Percentiles rank a stretch among this genome's conserved stretches.
phyloP scores from a whole-genome alignment of 2,888 invertebrate genomes.

The Ophion slaviceki region DNA sequence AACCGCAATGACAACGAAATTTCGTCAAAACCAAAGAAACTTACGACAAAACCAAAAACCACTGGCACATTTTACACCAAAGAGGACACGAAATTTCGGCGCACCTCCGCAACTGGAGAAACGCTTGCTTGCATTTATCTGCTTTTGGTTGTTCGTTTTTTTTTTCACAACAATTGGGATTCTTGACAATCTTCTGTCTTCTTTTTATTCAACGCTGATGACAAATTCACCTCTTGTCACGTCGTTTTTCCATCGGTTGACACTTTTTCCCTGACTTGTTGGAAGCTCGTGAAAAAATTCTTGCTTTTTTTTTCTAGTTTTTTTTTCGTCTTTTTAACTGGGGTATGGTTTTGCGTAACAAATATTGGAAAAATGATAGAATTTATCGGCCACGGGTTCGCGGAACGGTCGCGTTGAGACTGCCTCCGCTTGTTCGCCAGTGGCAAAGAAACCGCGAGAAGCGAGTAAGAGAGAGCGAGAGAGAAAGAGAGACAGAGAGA shows the following conservation, averaged over 20 bases:
- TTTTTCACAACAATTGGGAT: background rate
- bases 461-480: slow-evolving; percentile 28
- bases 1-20: slow-evolving; percentile 11
- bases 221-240: background rate
- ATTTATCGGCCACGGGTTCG: slow-evolving; percentile 71
- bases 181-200: background rate
- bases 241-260: background rate
- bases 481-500: slow-evolving; percentile 22
- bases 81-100: background rate
- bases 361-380: slow-evolving; percentile 56
- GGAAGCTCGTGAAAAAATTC: background rate
- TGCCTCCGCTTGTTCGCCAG: slow-evolving; percentile 80
- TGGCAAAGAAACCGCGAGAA: slow-evolving; percentile 74
- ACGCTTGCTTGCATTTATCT: background rate
- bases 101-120: background rate
- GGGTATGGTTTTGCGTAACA: background rate
- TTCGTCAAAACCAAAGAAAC: background rate
- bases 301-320: background rate
- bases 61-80: slow-evolving; percentile 14
- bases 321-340: slow-evolving; percentile 6
- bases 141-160: background rate
- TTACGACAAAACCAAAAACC: background rate
- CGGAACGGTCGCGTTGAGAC: slow-evolving; percentile 82
- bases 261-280: background rate
- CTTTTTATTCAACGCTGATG: background rate